Conservation (phyloP, 2,888 invertebrate genomes). For the Acrobasis suavella region DNA sequence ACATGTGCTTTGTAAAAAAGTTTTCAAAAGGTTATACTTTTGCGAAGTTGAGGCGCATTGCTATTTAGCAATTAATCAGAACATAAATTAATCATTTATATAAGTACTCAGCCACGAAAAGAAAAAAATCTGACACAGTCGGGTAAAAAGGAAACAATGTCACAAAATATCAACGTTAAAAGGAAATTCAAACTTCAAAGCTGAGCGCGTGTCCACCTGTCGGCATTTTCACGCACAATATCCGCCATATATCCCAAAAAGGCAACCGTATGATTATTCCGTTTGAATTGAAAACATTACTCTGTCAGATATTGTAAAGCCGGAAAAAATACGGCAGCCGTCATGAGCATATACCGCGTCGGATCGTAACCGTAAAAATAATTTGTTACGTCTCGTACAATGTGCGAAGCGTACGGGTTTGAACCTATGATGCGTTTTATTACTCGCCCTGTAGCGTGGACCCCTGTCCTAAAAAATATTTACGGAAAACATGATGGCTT, state of each 20-base stretch:
- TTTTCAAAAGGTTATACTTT: too few species aligned
- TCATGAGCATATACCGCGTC: constrained; percentile 1
- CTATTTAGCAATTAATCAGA: too few species aligned
- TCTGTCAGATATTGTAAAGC: constrained; percentile 15
- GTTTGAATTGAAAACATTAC: constrained; percentile 20
- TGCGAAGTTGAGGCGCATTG: too few species aligned
- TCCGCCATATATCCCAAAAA: constrained; percentile 2
- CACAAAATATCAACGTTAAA: constrained; percentile 6
- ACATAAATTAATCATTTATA: too few species aligned
- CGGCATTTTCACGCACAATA: constrained; percentile 8
- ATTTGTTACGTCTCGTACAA: constrained; percentile 12
- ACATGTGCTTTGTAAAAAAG: too few species aligned
- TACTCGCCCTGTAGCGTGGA: neutral
- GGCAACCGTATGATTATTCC: constrained; percentile 11
- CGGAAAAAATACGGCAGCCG: constrained; percentile 9
- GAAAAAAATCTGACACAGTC: too few species aligned
- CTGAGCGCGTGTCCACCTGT: neutral
- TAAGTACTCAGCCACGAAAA: too few species aligned
- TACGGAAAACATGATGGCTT: neutral
- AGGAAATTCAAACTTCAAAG: neutral
- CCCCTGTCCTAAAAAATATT: neutral
- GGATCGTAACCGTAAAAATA: constrained; percentile 12
- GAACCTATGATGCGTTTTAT: neutral
- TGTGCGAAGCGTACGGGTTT: neutral
- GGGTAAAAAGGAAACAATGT: neutral